These are phyloP conservation scores for Isotomurus palustris DNA, from an alignment of 2,888 invertebrate genomes.

Conservation along the genomic window DNA sequence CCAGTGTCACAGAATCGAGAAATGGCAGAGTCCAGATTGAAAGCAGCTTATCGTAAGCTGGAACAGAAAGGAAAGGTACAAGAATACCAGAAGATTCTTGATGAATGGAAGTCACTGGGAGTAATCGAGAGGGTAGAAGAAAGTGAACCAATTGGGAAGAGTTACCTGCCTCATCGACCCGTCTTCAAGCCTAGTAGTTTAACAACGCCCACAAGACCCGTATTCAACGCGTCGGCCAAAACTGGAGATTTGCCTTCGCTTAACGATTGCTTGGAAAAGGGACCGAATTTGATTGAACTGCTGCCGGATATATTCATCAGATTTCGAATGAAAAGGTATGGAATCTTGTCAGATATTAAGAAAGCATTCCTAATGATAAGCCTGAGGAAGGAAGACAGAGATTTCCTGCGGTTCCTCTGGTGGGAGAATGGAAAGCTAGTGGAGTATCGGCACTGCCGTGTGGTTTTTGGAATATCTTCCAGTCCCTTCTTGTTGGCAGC, in stretches of 20 bases:
- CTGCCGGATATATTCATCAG: slow-evolving; percentile 21
- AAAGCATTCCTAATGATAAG: slow-evolving; percentile 21
- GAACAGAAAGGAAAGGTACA: neutral
- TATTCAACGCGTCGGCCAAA: slow-evolving; percentile 14
- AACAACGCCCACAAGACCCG: slow-evolving; percentile 15
- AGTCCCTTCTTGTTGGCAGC: slow-evolving; percentile 41
- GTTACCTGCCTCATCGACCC: slow-evolving; percentile 33
- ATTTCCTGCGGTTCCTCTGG: slow-evolving; percentile 17
- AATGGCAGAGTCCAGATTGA: slow-evolving; percentile 12
- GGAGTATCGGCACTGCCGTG: neutral
- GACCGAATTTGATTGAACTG: slow-evolving; percentile 33
- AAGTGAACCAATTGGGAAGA: slow-evolving; percentile 19
- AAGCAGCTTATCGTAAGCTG: slow-evolving; percentile 8
- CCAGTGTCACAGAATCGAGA: slow-evolving; percentile 29
- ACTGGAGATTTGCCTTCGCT: slow-evolving; percentile 18
- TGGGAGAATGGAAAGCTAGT: slow-evolving; percentile 15
- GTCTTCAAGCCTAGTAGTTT: slow-evolving; percentile 24
- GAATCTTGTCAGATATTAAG: slow-evolving; percentile 10
- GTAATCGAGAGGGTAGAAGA: slow-evolving; percentile 45
- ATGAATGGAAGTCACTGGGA: slow-evolving; percentile 23
- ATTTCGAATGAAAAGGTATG: slow-evolving; percentile 5
- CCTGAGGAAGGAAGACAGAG: neutral
- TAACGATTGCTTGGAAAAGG: slow-evolving; percentile 41
- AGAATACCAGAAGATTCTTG: slow-evolving; percentile 11
- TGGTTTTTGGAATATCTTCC: slow-evolving; percentile 42